phyloP scores from a whole-genome alignment of 1,140 invertebrate species.

The Drosophila rufa region DNA sequence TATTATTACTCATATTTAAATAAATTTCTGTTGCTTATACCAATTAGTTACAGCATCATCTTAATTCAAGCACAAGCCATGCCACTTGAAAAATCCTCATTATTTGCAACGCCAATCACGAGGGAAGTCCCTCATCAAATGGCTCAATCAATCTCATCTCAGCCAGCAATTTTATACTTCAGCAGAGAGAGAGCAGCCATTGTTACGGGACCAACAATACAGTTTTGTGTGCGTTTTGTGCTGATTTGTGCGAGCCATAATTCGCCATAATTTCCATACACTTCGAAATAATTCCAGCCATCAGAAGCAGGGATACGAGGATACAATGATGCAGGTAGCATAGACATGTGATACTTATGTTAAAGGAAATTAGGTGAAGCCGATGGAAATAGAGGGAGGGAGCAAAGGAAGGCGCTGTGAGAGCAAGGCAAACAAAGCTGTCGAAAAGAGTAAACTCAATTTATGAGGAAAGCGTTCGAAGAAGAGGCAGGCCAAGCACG shows the following conservation, averaged over 20 bases:
- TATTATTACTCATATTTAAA: too few species aligned
- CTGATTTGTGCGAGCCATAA: constrained; percentile 48
- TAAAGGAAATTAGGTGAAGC: constrained; percentile 34
- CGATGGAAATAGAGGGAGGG: neutral
- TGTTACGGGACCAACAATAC: constrained; percentile 26
- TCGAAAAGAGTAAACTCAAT: constrained; percentile 78
- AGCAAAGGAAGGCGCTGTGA: neutral
- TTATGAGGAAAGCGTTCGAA: constrained; percentile 68
- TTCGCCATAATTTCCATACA: constrained; percentile 70
- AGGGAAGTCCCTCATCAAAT: constrained; percentile 1
- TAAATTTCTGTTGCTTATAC: too few species aligned
- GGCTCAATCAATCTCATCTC: constrained; percentile 41
- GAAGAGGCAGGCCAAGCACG: constrained; percentile 35
- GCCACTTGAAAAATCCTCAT: neutral
- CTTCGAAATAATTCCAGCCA: constrained; percentile 44
- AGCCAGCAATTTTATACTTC: constrained; percentile 21
- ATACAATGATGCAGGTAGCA: constrained; percentile 55
- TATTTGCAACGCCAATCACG: constrained; percentile 2
- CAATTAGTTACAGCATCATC: too few species aligned
- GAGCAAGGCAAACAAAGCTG: constrained; percentile 50
- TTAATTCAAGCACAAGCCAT: neutral
- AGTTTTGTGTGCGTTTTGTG: constrained; percentile 22
- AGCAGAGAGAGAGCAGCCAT: constrained; percentile 20
- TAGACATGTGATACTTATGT: constrained; percentile 37
- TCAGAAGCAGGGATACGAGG: constrained; percentile 29